A percentile compares a stretch with the other conserved stretches of the same genome.
Conservation (phyloP, 2,888 invertebrate species). For the Philereme transversata region DNA sequence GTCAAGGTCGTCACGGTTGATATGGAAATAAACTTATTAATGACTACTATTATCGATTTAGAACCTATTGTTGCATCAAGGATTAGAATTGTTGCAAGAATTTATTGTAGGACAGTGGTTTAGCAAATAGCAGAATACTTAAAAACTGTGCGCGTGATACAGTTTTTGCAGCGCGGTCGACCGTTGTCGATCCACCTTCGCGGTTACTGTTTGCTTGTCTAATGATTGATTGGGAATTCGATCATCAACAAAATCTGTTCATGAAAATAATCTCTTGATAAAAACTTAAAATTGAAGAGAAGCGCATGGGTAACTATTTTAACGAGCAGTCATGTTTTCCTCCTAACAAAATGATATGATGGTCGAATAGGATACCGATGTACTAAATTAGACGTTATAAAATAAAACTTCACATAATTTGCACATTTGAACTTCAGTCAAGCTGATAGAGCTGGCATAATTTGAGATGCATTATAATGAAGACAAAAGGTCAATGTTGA, state of each 20-base stretch:
- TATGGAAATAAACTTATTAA: neutral
- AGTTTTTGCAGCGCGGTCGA: slow-evolving; percentile 2
- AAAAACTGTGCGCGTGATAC: slow-evolving; percentile 27
- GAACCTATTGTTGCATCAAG: slow-evolving; percentile 31
- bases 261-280: too few relatives aligned
- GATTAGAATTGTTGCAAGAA: slow-evolving; percentile 21
- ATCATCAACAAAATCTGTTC: neutral
- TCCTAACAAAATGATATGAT: too few relatives aligned
- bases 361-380: too few relatives aligned
- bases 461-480: too few relatives aligned
- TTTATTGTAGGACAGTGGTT: slow-evolving; percentile 43
- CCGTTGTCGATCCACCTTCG: neutral
- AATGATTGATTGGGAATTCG: neutral
- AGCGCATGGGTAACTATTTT: too few relatives aligned
- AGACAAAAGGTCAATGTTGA: slow-evolving; percentile 17
- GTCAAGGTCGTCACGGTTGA: slow-evolving; percentile 18
- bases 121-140: slow-evolving; percentile 27
- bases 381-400: too few relatives aligned
- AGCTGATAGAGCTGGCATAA: too few relatives aligned
- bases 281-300: too few relatives aligned
- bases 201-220: neutral
- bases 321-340: too few relatives aligned
- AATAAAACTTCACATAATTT: too few relatives aligned
- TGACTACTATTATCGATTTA: slow-evolving; percentile 11
- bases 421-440: too few relatives aligned